Conservation (phyloP, 2,113 vertebrate genomes). For the Thymallus thymallus region DNA sequence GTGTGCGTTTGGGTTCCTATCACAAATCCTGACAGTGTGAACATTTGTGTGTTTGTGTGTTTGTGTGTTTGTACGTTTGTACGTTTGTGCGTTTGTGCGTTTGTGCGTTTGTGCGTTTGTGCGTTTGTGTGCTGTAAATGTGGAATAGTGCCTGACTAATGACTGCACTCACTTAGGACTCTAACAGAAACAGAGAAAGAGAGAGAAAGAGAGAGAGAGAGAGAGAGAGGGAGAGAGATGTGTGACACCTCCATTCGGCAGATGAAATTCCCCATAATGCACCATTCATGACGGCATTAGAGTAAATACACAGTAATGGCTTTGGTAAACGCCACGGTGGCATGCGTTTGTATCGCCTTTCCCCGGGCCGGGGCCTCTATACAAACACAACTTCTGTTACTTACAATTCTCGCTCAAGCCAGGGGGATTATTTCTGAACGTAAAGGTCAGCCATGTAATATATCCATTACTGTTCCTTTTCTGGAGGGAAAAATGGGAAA, state of each 20-base stretch:
- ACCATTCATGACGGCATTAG: constrained; percentile 43
- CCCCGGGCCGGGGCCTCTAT: constrained; percentile 52
- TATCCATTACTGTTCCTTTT: constrained; percentile 35
- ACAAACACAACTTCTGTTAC: constrained; percentile 62
- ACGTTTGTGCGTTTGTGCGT: constrained; percentile 1
- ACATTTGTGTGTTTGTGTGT: not conserved
- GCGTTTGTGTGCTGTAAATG: constrained; percentile 38
- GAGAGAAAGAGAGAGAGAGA: constrained; percentile 1
- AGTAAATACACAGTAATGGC: constrained; percentile 54
- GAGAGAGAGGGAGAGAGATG: not conserved
- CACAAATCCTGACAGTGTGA: too few species aligned
- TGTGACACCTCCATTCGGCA: constrained; percentile 51
- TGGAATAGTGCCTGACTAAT: constrained; percentile 55
- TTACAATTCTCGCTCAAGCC: constrained; percentile 47
- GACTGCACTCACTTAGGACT: constrained; percentile 20
- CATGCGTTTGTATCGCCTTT: constrained; percentile 41
- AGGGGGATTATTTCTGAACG: constrained; percentile 41
- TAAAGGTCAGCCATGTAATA: constrained; percentile 41
- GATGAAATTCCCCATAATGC: constrained; percentile 49
- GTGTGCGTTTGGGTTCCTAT: constrained; percentile 52
- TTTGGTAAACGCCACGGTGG: constrained; percentile 35
- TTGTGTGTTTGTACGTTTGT: too few species aligned
- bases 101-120: constrained; percentile 6
- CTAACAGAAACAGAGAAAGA: constrained; percentile 29
- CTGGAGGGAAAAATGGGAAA: constrained; percentile 15